A percentile compares a stretch with the other conserved stretches of the same genome.
Evolutionary conservation across 2,113 vertebrate species (phyloP).

Genomic region (Ivindomyrus marchei): DNA sequence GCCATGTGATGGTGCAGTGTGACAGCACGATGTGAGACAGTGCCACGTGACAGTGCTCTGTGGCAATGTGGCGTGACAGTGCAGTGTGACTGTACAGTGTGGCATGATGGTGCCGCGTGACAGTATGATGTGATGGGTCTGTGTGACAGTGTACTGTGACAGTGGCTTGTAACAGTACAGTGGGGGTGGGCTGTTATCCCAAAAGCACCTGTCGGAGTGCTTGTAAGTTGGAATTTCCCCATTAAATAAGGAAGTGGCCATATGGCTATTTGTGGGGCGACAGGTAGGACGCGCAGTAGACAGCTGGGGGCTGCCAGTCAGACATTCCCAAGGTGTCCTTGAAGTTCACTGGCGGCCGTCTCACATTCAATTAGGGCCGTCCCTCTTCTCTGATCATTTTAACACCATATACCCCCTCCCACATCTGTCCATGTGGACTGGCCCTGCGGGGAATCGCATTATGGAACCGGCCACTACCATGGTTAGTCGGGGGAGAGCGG

Average conservation of each 20-base stretch:
- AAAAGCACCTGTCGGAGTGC: background rate
- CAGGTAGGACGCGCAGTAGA: background rate
- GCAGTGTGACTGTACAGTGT: background rate
- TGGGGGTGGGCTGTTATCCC: background rate
- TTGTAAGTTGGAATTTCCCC: background rate
- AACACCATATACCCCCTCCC: constrained; percentile 53
- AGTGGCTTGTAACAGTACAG: background rate
- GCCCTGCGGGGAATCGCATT: background rate
- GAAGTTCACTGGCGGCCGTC: constrained; percentile 60
- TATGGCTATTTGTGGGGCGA: constrained; percentile 3
- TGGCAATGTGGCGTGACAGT: background rate
- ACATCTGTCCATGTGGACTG: background rate
- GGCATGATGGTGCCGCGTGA: background rate
- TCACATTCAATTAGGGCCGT: constrained; percentile 85
- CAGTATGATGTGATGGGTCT: background rate
- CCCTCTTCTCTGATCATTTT: constrained; percentile 83
- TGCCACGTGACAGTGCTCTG: background rate
- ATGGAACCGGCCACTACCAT: background rate
- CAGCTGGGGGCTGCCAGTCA: background rate
- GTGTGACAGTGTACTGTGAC: background rate
- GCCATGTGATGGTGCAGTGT: too few species aligned
- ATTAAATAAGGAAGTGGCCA: background rate
- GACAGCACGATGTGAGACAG: background rate
- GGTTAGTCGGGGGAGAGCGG: background rate
- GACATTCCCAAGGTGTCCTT: background rate